A percentile compares a stretch with the other conserved stretches of the same genome.
These are phyloP conservation scores for Calidris pygmaea DNA, from an alignment of 2,113 vertebrate species.

Conservation along the genomic window DNA sequence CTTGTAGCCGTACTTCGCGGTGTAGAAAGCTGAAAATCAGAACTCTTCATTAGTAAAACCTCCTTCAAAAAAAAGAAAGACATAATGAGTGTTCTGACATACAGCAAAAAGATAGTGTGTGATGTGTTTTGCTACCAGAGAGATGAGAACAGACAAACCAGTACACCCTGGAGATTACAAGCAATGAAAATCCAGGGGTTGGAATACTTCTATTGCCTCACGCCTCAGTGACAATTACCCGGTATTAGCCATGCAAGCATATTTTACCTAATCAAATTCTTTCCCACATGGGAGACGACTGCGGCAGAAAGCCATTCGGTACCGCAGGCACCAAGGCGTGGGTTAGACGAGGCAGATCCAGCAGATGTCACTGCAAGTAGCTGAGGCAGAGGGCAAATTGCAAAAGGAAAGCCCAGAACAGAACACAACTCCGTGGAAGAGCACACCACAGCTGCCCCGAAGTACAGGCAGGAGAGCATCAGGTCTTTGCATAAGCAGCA, in stretches of 20 bases:
- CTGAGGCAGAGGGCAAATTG: neutral
- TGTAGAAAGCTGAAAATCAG: slow-evolving; percentile 83
- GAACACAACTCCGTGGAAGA: neutral
- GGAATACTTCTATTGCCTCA: neutral
- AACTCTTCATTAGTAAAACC: neutral
- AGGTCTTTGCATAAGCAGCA: neutral
- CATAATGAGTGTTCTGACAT: rapidly evolving
- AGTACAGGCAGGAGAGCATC: neutral
- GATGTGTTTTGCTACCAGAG: neutral
- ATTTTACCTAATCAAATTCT: neutral
- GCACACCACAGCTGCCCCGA: neutral
- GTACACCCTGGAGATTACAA: neutral
- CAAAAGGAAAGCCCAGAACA: neutral
- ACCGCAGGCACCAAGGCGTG: neutral
- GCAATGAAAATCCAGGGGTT: neutral
- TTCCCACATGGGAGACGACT: neutral
- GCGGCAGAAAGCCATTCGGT: neutral
- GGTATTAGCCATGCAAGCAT: neutral
- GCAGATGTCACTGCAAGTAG: neutral
- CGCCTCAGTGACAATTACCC: neutral
- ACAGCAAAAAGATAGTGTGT: rapidly evolving
- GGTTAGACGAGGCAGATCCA: neutral
- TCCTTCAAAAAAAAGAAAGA: neutral
- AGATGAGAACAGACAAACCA: neutral
- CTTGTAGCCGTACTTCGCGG: slow-evolving; percentile 83